These are phyloP conservation scores for Mesorhabditis spiculigera DNA, from an alignment of 2,888 invertebrate species.

Conservation along the genomic window DNA sequence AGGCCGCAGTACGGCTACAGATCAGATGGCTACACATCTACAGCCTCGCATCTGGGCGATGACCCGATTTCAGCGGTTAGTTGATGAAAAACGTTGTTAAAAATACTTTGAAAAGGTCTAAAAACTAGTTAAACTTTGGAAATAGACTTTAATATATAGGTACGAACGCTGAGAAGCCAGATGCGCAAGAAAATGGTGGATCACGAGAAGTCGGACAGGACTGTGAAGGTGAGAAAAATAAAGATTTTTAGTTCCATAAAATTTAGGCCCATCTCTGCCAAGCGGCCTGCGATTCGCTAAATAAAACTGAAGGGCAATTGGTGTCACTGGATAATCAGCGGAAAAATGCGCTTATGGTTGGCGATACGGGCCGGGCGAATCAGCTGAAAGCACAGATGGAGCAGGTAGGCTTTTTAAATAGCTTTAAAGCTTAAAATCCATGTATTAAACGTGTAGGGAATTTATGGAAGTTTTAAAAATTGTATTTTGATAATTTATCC, in stretches of 20 bases:
- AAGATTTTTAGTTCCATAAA: not conserved
- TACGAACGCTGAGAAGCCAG: slow-evolving; percentile 41
- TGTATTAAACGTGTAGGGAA: too few relatives aligned
- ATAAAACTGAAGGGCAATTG: slow-evolving; percentile 37
- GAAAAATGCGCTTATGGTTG: slow-evolving; percentile 40
- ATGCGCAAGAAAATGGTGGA: slow-evolving; percentile 23
- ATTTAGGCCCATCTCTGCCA: slow-evolving; percentile 33
- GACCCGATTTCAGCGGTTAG: not conserved
- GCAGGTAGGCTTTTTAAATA: slow-evolving; percentile 12
- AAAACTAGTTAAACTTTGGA: not conserved
- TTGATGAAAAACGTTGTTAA: not conserved
- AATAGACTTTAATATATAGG: not conserved
- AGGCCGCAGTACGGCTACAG: not conserved
- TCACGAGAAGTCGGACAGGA: slow-evolving; percentile 22
- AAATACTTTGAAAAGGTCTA: too few relatives aligned
- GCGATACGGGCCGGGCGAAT: slow-evolving; percentile 30
- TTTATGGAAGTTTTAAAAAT: too few relatives aligned
- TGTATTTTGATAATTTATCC: too few relatives aligned
- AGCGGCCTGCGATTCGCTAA: slow-evolving; percentile 31
- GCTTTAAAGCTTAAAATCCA: not conserved
- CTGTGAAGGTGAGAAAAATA: slow-evolving; percentile 19
- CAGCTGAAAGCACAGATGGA: slow-evolving; percentile 30
- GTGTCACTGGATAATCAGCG: slow-evolving; percentile 27
- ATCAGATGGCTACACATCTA: not conserved
- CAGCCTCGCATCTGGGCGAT: not conserved